These are phyloP conservation scores for Ophion ventricosus DNA, from an alignment of 2,888 invertebrate species.

Conservation along the genomic window DNA sequence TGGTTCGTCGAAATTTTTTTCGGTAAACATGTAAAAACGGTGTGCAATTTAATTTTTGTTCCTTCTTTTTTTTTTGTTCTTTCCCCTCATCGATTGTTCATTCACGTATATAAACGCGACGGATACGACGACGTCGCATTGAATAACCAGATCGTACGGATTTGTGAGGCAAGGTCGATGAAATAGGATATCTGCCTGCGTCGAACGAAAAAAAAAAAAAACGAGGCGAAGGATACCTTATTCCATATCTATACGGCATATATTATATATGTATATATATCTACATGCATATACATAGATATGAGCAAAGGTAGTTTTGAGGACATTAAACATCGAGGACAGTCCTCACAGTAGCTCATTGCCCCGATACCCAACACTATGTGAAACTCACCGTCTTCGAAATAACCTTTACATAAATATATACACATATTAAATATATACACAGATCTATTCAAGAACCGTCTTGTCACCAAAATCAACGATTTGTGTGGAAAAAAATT, in stretches of 20 bases:
- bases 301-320: background rate
- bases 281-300: no score
- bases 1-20: background rate
- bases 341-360: background rate
- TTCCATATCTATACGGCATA: conserved; percentile 37
- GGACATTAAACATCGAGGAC: background rate
- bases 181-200: conserved; percentile 63
- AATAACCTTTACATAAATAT: conserved; percentile 1
- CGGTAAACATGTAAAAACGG: no score
- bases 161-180: conserved; percentile 56
- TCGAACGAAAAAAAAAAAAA: conserved; percentile 30
- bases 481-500: no score
- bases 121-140: conserved; percentile 3
- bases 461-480: background rate
- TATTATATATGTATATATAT: conserved; percentile 13
- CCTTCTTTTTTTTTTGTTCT: background rate
- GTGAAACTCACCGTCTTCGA: background rate
- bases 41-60: background rate
- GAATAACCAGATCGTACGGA: conserved; percentile 49
- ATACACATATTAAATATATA: conserved; percentile 9
- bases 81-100: background rate
- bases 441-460: background rate
- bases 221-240: conserved; percentile 64
- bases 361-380: background rate
- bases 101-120: background rate